Conservation (phyloP, 2,797 vertebrate genomes). For the Urosaurus nigricauda region DNA sequence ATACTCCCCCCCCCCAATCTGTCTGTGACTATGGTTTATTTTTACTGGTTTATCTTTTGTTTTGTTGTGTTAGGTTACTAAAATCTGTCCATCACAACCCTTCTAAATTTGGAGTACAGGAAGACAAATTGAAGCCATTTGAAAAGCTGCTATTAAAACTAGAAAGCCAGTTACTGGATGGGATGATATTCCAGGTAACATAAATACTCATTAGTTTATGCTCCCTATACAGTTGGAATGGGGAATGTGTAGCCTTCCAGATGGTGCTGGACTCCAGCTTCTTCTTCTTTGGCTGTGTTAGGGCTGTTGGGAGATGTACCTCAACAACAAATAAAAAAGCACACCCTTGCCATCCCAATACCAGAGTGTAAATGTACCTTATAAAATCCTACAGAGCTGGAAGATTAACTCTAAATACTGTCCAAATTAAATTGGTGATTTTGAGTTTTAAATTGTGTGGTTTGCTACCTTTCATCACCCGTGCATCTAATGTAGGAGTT, state of each 20-base stretch:
- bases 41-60: neutral
- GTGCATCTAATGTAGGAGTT: neutral
- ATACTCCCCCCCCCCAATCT: neutral
- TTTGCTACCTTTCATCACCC: neutral
- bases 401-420: conserved; percentile 35
- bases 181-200: conserved; percentile 95
- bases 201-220: neutral
- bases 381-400: neutral
- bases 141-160: conserved; percentile 96
- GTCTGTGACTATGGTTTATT: neutral
- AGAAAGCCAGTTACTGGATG: conserved; percentile 94
- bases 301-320: neutral
- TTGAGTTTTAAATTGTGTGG: conserved; percentile 2
- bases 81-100: conserved; percentile 99
- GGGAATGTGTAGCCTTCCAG: neutral
- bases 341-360: neutral
- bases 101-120: conserved; percentile 94
- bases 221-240: neutral
- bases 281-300: neutral
- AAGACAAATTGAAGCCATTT: conserved; percentile 97
- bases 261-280: neutral
- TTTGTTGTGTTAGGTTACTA: conserved; percentile 83
- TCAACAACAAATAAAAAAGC: neutral
- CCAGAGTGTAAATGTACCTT: neutral
- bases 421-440: neutral